phyloP scores from a whole-genome alignment of 53 echinoderm and acorn worm genomes.

The Zoroaster sp. region DNA sequence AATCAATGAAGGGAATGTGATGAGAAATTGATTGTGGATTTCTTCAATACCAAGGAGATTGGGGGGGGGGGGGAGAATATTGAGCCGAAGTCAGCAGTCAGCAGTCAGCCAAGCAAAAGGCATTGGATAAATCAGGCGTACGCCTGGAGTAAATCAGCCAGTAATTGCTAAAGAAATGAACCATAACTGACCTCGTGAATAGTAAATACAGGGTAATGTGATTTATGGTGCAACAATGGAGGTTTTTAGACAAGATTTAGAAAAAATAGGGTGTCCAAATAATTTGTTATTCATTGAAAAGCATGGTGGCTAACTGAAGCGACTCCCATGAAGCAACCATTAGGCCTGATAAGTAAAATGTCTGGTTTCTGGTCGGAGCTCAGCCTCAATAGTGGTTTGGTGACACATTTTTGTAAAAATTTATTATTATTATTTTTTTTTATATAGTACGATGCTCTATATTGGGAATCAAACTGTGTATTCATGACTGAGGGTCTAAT shows the following conservation, averaged over 20 bases:
- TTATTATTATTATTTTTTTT: too few species aligned
- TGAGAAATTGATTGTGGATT: not conserved
- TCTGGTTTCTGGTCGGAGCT: too few species aligned
- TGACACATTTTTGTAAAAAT: too few species aligned
- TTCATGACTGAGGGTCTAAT: too few species aligned
- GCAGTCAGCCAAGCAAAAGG: not conserved
- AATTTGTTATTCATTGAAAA: not conserved
- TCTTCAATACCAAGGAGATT: not conserved
- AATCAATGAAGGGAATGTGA: not conserved
- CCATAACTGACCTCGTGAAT: not conserved
- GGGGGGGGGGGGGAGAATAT: not conserved
- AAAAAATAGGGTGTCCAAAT: not conserved
- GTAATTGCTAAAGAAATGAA: not conserved
- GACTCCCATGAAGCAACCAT: too few species aligned
- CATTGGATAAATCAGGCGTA: constrained; percentile 15
- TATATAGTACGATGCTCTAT: too few species aligned
- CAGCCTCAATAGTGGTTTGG: too few species aligned
- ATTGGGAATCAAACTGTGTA: too few species aligned
- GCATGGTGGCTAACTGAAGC: too few species aligned
- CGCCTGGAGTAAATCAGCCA: not conserved
- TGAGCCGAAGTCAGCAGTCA: not conserved
- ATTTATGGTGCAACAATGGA: not conserved
- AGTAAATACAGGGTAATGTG: not conserved
- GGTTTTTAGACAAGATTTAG: not conserved
- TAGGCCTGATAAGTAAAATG: too few species aligned